Evolutionary conservation across 2,888 invertebrate species (phyloP), one percentile per base, ranked within the genome.

Genomic region (Lysandra coridon): DNA sequence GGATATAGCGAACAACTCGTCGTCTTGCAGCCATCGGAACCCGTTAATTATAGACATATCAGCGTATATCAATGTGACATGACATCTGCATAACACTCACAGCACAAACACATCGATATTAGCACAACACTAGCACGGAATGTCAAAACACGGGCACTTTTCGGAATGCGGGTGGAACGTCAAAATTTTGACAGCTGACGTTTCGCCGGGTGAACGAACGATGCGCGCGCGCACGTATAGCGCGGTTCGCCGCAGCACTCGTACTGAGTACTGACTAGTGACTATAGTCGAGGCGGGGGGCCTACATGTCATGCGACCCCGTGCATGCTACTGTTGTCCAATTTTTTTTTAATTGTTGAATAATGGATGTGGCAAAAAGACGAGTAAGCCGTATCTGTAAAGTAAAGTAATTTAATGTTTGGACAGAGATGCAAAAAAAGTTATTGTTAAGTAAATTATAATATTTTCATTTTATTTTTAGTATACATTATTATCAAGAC

Each of bases 1-100:
- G 84, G 93, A 90, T 88, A 94, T 89, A 84, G 93, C 93, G 85
- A 93, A 92, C 84, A 93, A 87, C 89, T 94, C 94, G 85, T 93
- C 93, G 87, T 92, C 93, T 88, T 90, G 91, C 87, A 94, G 89
- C 94, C 94, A 94, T 92, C 92, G 88, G 85, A 93, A 88, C 86
- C 92, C 94, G 87, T 92, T 92, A 88, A 94, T 91, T 87, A 94
- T 90, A 89, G 94, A 94, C 94, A 94, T 94, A 90, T 94, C 93
- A 93, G 91, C 87, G 85, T 88, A 91, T 92, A 94, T 93, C 89
- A 91, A 89, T 87, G 86, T 84, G 86, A 85, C 91, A 92, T 91
- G 89, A 89, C 89, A 92, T 89, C 90, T 87, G 85, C 91, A 88
- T 86, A 85, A 86, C 85, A 86, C 86, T 81, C 88, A 87, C 84